Evolutionary conservation across 2,888 invertebrate genomes (phyloP), one percentile per base, ranked within the genome.

Genomic region (Teinopalpus imperialis): DNA sequence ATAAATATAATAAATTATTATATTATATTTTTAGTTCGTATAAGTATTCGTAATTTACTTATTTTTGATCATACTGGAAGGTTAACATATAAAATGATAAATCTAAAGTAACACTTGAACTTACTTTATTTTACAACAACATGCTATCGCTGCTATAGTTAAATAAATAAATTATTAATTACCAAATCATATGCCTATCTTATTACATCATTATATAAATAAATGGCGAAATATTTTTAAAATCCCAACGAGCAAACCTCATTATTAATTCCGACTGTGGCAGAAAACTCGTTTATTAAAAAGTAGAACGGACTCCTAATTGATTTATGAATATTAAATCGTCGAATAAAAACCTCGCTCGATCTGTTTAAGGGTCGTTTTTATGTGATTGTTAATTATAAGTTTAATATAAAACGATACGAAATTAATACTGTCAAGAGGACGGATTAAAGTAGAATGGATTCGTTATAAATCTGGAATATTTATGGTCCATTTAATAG

Each of bases 371-470:
- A 69, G 68, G 74, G 71, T 60, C 59, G 64, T 79, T 69, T 83
- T 85, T 78, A 78, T 80, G 83, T 71, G 64, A 56, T 64, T 78
- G 71, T 77, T 85, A 86, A 86, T 86, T 85, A 85, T 79, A 79
- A 73, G 74, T 80, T 74, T 81, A 78, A 79, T 82, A 81, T 77
- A 74, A 82, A 78, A 75, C 74, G 80, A 76, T 77, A 69, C 67
- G 63, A 71, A 80, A 81, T 83, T 85, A 83, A 81, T 81, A 79
- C 74, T 68, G 68, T 67, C 70, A 69, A 67, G 66, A 69, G 71
- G 74, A 66, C 69, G 75, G 77, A 82, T 82, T 76, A 79, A 78
- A 81, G 72, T 18, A 13, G 8, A 69, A 74, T 72, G 75, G 74
- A 74, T 78, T 74, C 74, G 73, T 69, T 81, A 79, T 83, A 86